Base-by-base conservation (phyloP, 2,797 vertebrate genomes). In the Antrozous pallidus region DNA sequence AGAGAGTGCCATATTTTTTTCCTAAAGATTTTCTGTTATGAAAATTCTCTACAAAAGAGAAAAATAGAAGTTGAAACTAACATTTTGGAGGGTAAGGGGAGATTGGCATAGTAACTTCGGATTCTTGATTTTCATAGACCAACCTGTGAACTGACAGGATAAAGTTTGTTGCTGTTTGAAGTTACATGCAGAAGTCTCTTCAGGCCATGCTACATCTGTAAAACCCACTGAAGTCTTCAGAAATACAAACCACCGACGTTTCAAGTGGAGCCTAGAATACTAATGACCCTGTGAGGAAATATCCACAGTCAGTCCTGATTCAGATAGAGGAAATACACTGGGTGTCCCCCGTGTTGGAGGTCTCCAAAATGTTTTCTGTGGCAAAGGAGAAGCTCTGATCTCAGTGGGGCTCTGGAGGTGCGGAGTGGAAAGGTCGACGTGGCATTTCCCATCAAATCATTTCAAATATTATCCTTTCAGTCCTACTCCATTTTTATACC, bases 331-430 rank as follows among this genome's bases (percentile, higher is more conserved):
- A 90, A 69, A 81, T 6, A 14, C 0, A 9, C 17, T 9, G 7
- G 1, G 33, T 8, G 0, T 36, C 10, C 9, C 61, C 17, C 10
- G 33, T 7, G 10, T 9, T 26, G 31, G 14, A 33, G 1, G 11
- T 36, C 33, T 74, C 38, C 13, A 40, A 36, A 74, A 54, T 31
- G 0, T 28, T 51, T 51, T 2, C 67, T 45, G 6, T 22, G 26
- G 11, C 9, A 33, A 17, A 38, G 58, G 11, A 40, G 31, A 7
- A 40, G 5, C 22, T 74, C 20, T 31, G n/a, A n/a, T 61, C 31
- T 49, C 24, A 38, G n/a, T 65, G 26, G 31, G 31, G 3, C 28
- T 87, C 75, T 33, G 47, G 9, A 28, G 63, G 5, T 22, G 13
- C 42, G 17, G 20, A 75, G 22, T 28, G 7, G n/a, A 33, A 90